A percentile compares a stretch with the other conserved stretches of the same genome.
Conservation (phyloP, 2,888 invertebrate species). For the Corythucha ciliata region DNA sequence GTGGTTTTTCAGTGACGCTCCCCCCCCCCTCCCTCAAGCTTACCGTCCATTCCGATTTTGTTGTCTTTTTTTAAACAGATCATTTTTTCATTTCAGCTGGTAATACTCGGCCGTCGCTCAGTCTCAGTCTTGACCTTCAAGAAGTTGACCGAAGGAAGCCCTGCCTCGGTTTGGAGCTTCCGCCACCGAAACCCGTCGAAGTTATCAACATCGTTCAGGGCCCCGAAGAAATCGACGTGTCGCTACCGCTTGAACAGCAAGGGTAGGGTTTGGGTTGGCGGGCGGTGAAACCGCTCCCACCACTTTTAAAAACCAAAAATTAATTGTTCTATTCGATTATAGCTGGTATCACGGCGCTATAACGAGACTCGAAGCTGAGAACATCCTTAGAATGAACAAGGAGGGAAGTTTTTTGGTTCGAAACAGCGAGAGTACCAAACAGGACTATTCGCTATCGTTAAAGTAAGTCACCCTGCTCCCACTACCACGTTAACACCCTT, state of each 20-base stretch:
- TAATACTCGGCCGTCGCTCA: slow-evolving; percentile 22
- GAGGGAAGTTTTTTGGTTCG: slow-evolving; percentile 93
- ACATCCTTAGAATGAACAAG: slow-evolving; percentile 65
- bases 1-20: no score
- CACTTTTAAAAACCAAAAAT: not conserved
- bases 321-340: slow-evolving; percentile 3
- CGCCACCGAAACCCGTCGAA: slow-evolving; percentile 40
- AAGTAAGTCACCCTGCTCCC: slow-evolving; percentile 59
- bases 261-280: slow-evolving; percentile 49
- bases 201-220: no score
- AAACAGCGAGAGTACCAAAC: slow-evolving; percentile 86
- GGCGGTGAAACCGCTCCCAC: not conserved
- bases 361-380: slow-evolving; percentile 83
- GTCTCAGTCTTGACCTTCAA: slow-evolving; percentile 29
- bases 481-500: not conserved
- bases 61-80: not conserved
- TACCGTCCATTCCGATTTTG: no score
- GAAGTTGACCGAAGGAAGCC: slow-evolving; percentile 33
- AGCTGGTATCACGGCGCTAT: slow-evolving; percentile 96
- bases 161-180: slow-evolving; percentile 13
- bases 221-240: slow-evolving; percentile 69
- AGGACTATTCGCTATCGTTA: slow-evolving; percentile 86
- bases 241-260: slow-evolving; percentile 76
- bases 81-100: not conserved
- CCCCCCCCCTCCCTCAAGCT: no score